phyloP scores from a whole-genome alignment of 1,140 invertebrate genomes.

The Chionoecetes opilio region DNA sequence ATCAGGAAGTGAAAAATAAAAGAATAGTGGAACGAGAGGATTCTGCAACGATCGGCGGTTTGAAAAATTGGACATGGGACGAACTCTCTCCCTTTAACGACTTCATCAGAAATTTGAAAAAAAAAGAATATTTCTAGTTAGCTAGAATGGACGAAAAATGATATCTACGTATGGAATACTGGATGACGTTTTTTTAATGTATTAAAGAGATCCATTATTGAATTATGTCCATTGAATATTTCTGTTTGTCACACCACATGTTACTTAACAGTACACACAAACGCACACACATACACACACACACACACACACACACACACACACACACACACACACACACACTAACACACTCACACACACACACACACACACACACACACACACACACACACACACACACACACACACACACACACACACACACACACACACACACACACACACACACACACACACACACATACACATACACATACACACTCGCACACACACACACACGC shows the following conservation, averaged over 20 bases:
- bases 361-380: constrained; percentile 49
- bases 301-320: constrained; percentile 51
- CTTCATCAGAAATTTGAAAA: background rate
- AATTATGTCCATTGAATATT: background rate
- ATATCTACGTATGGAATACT: background rate
- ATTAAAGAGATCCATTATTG: no score
- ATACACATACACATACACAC: constrained; percentile 44
- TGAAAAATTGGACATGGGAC: constrained; percentile 13
- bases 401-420: constrained; percentile 51
- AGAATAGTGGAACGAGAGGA: background rate
- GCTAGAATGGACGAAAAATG: no score
- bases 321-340: constrained; percentile 49
- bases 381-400: constrained; percentile 49
- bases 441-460: constrained; percentile 47
- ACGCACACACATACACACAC: constrained; percentile 46
- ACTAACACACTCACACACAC: constrained; percentile 44
- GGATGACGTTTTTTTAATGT: background rate
- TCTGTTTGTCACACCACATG: background rate
- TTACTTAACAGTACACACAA: background rate
- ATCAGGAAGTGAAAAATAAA: background rate
- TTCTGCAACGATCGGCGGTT: background rate
- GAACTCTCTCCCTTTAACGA: background rate
- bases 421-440: constrained; percentile 53
- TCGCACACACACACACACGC: constrained; percentile 46
- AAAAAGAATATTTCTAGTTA: background rate